A percentile compares a stretch with the other conserved stretches of the same genome.
Evolutionary conservation across 2,888 invertebrate genomes (phyloP).

Genomic region (Axea sp.): DNA sequence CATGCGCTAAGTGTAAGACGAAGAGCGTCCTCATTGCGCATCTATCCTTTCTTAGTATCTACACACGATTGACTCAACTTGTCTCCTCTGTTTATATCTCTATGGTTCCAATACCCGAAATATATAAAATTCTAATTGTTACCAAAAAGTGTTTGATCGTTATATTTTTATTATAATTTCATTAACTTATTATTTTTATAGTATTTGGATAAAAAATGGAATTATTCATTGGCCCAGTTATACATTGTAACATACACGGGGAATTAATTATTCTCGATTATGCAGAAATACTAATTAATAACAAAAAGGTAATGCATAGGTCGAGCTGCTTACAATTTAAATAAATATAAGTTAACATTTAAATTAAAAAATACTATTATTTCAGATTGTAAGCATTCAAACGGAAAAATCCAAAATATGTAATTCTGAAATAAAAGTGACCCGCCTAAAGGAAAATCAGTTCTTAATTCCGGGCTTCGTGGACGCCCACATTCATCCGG

Average conservation of each 20-base stretch:
- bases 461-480: constrained; percentile 93
- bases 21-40: too few relatives aligned
- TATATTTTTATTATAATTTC: too few relatives aligned
- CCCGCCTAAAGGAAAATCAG: constrained; percentile 78
- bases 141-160: too few relatives aligned
- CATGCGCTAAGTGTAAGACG: too few relatives aligned
- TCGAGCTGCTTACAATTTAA: too few relatives aligned
- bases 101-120: too few relatives aligned
- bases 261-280: constrained; percentile 67
- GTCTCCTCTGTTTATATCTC: too few relatives aligned
- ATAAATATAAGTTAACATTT: not conserved
- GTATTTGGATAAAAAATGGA: constrained; percentile 17
- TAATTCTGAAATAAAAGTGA: constrained; percentile 59
- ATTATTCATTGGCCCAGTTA: constrained; percentile 72
- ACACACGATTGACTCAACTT: too few relatives aligned
- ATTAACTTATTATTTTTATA: too few relatives aligned
- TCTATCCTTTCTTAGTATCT: too few relatives aligned
- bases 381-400: constrained; percentile 67
- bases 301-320: constrained; percentile 76
- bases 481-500: constrained; percentile 94
- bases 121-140: too few relatives aligned
- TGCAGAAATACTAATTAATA: constrained; percentile 69
- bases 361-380: constrained; percentile 15
- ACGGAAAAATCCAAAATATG: not conserved
- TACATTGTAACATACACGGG: constrained; percentile 69